Percentiles rank a stretch among this genome's conserved stretches.
Conservation (phyloP, 2,797 vertebrate genomes). For the Syngnathus rostellatus region DNA sequence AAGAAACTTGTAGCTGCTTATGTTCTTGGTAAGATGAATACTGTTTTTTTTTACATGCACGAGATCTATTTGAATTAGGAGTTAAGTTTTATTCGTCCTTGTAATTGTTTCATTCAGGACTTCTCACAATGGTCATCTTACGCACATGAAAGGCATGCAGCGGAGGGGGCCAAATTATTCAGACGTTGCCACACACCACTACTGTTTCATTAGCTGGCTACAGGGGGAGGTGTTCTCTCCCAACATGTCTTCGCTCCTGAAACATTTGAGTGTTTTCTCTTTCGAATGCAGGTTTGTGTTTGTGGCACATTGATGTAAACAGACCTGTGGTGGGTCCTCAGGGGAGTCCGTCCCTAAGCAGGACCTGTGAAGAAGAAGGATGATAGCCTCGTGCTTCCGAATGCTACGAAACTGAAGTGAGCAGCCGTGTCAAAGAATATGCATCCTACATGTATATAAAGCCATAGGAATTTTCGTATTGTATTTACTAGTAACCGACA, state of each 20-base stretch:
- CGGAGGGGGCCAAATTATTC: neutral
- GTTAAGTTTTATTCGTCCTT: neutral
- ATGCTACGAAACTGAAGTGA: slow-evolving; percentile 41
- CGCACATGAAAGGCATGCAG: slow-evolving; percentile 76
- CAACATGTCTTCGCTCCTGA: slow-evolving; percentile 5
- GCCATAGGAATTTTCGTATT: slow-evolving; percentile 45
- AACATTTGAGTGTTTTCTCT: slow-evolving; percentile 4
- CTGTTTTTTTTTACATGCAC: no score
- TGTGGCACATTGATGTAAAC: neutral
- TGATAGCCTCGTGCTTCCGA: slow-evolving; percentile 39
- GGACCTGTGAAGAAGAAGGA: slow-evolving; percentile 45
- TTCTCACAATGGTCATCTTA: slow-evolving; percentile 98
- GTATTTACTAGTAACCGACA: slow-evolving; percentile 40
- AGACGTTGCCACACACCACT: neutral
- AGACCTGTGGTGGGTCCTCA: slow-evolving; percentile 5
- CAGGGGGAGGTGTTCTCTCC: slow-evolving; percentile 1
- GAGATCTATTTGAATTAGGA: rapidly evolving
- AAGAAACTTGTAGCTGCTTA: slow-evolving; percentile 99
- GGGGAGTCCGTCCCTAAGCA: slow-evolving; percentile 16
- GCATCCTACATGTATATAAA: slow-evolving; percentile 52
- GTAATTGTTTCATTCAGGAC: slow-evolving; percentile 67
- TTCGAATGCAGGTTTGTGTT: neutral
- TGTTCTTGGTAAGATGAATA: slow-evolving; percentile 81
- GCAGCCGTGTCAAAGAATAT: slow-evolving; percentile 35
- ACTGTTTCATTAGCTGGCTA: slow-evolving; percentile 19